Evolutionary conservation across 2,797 vertebrate species (phyloP), one percentile per base, ranked within the genome.

Genomic region (Peromyscus attwateri): DNA sequence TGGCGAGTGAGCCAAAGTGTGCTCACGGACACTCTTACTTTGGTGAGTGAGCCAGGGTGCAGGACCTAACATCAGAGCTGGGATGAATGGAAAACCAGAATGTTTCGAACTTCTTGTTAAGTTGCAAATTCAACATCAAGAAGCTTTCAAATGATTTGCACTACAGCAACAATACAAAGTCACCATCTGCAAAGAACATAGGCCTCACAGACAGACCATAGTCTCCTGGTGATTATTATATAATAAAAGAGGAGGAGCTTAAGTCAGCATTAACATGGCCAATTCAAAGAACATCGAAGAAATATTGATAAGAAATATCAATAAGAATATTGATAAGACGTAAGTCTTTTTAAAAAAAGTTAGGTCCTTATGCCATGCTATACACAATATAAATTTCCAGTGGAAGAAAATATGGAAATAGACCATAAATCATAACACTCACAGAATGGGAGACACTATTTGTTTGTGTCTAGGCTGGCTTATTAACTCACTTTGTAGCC

Each of bases 31-130:
- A 64, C 60, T 46, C 60, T 64, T n/a, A n/a, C 29, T 68, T 46
- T 85, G 27, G 43, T 8, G 21, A 87, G 46, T 0, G 19, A 10
- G 4, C 34, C 12, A 34, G 0, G 0, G 31, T 0, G 0, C 10
- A 34, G n/a, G 55, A 43, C 0, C 9, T 49, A 49, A 62, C 37
- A 31, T 9, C 7, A 29, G 57, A 52, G 17, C 13, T 19, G 13
- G 79, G 27, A 43, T 21, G 9, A 12, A 21, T 31, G 27, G 70
- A 71, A 92, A 11, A 13, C 0, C 16, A 12, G 52, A 80, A 57
- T 4, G 12, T 1, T 34, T n/a, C 49, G 43, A 23, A 25, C 31
- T 85, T 85, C 31, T 11, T 52, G 21, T 55, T 70, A 71, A 68
- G 55, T 12, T 49, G n/a, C 27, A 46, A 85, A 7, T 77, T 49